Conservation (phyloP, 1,140 invertebrate genomes). For the Harlomillsia oculata region DNA sequence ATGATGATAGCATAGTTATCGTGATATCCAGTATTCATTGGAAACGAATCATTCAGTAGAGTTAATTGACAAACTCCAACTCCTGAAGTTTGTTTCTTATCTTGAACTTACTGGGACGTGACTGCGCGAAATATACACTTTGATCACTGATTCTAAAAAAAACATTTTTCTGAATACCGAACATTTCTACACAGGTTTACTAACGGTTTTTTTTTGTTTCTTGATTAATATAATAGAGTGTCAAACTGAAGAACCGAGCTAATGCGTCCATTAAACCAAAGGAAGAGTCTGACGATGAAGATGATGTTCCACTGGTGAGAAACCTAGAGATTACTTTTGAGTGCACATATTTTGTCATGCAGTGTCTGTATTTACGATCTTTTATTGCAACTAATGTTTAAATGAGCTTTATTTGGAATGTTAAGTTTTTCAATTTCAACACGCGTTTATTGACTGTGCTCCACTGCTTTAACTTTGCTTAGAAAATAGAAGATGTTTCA, state of each 20-base stretch:
- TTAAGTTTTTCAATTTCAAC: not conserved
- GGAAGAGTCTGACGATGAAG: not conserved
- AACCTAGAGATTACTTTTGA: no score
- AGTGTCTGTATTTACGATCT: not conserved
- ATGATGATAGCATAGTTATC: no score
- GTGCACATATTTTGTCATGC: not conserved
- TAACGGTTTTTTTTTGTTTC: not conserved
- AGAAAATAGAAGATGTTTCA: no score
- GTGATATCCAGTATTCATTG: no score
- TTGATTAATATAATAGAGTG: not conserved
- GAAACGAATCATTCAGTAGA: no score
- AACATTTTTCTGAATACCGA: no score
- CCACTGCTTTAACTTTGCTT: not conserved
- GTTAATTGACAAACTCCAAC: no score
- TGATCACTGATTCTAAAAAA: no score
- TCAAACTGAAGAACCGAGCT: not conserved
- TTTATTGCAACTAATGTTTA: not conserved
- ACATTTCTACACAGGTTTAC: not conserved
- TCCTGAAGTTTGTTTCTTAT: no score
- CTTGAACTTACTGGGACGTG: no score
- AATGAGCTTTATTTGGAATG: not conserved
- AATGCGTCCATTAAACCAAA: not conserved
- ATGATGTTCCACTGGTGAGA: conserved; percentile 3
- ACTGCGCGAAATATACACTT: no score
- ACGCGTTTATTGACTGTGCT: not conserved